Base-by-base conservation (phyloP, 2,888 invertebrate genomes). In the Glyphotaelius pellucidus region DNA sequence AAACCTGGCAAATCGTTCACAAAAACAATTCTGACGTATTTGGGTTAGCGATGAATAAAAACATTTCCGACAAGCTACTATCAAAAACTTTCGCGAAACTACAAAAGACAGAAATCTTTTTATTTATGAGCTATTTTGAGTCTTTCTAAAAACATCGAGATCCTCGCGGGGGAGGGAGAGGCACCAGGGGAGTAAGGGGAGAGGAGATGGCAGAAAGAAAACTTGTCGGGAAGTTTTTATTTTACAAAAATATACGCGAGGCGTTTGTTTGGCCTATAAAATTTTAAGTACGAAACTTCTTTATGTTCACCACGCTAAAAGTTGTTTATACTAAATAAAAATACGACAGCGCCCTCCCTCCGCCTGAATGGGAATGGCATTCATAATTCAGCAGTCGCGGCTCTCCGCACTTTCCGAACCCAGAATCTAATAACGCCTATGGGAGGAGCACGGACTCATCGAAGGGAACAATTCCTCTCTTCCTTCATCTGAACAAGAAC, bases 241-340 rank as follows among this genome's bases (percentile, higher is more conserved):
- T 30, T 32, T 80, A 42, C 83, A 85, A 88, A 91, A 89, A 80
- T 91, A 88, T 90, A 90, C 91, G 95, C 87, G 87, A 52, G 52
- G 95, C 95, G 95, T 95, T 95, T 95, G 95, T 95, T 95, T 94
- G 94, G 94, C 95, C 95, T 95, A 95, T 95, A 95, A 96, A 95
- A 95, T 95, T 95, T 95, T 95, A 95, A 95, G 95, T 95, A 94
- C 95, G 94, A 95, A 95, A 95, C 95, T 95, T 95, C 95, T 95
- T 95, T 95, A 95, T 95, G 95, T 95, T 80, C 87, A 47, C 90
- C 86, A 79, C 90, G 92, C 80, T 84, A 81, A 93, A 93, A 93
- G 93, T 93, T 93, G 93, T 90, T 92, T 93, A 92, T 93, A 80
- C 92, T 90, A 91, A 89, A 92, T 90, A 92, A 93, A 89, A 91